phyloP scores from a whole-genome alignment of 2,797 vertebrate genomes.

The Cuniculus paca region DNA sequence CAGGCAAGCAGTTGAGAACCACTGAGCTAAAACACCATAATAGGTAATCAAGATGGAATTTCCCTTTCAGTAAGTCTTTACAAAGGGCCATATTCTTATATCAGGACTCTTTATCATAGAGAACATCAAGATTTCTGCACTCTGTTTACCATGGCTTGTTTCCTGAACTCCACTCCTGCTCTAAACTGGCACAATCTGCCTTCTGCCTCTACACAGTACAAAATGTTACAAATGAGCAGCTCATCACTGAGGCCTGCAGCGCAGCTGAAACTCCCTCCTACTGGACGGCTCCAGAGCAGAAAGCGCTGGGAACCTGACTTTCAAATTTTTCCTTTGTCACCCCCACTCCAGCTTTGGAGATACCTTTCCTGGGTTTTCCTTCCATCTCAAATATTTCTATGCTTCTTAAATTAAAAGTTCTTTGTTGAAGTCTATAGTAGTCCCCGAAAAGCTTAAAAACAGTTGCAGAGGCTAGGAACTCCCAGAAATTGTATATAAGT shows the following conservation, averaged over 20 bases:
- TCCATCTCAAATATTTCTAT: neutral
- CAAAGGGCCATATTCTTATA: slow-evolving; percentile 11
- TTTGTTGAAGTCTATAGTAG: neutral
- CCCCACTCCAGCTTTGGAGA: neutral
- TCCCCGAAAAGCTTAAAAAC: neutral
- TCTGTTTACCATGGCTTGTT: slow-evolving; percentile 10
- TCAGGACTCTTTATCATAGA: neutral
- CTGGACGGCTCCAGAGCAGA: neutral
- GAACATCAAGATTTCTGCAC: slow-evolving; percentile 47
- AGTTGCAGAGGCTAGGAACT: neutral
- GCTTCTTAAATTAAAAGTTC: neutral
- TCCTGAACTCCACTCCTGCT: neutral
- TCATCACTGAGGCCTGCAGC: neutral
- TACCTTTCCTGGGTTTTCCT: neutral
- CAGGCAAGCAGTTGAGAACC: neutral
- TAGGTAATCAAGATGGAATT: slow-evolving; percentile 40
- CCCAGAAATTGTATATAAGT: neutral
- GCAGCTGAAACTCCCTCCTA: neutral
- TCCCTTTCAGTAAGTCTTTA: slow-evolving; percentile 4
- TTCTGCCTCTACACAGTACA: neutral
- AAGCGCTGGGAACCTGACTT: neutral
- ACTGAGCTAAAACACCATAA: slow-evolving; percentile 28
- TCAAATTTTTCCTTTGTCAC: neutral
- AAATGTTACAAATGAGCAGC: neutral
- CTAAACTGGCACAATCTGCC: neutral